Evolutionary conservation across 2,888 invertebrate species (phyloP), one percentile per base, ranked within the genome.

Genomic region (Meiosimyza decipiens): DNA sequence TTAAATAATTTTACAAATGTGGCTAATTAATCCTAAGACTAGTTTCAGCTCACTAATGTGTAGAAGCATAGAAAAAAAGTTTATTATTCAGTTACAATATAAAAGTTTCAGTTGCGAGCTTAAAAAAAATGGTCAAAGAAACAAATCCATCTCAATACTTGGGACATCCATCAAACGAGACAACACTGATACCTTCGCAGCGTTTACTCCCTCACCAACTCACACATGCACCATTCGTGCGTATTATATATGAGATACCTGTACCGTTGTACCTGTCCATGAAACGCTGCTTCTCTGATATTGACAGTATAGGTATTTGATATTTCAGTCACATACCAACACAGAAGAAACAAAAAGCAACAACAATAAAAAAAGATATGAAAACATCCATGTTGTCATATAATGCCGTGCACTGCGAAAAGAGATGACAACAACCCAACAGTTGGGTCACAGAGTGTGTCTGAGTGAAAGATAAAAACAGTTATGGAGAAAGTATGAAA

Each of bases 301-400:
- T 28, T 68, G 59, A 40, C 40, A 77, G 78, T 78, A 81, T 84
- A 82, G 83, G 79, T 78, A 77, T 78, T 79, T 83, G 80, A 81
- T 82, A 85, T 86, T 85, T 85, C 80, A 79, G 85, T 85, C 85
- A 85, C 85, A 86, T 86, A 84, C 85, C 76, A 78, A 79, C 75
- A 75, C 79, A 80, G 66, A 73, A 76, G 70, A 73, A 65, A 74
- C 64, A 70, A 74, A 75, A 75, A 63, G 68, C 71, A 71, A 49
- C 57, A 59, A 75, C 75, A 69, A 71, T 74, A 71, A 74, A 71
- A 72, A 68, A 65, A 63, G 65, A 74, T 73, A 67, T 68, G 69
- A 63, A 51, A 57, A 16, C 54, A 75, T 73, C 57, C 66, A 67
- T 50, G 11, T 63, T 49, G 15, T 1, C 40, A 71, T 51, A 60